phyloP scores from a whole-genome alignment of 2,888 invertebrate genomes.

The Arctia plantaginis region DNA sequence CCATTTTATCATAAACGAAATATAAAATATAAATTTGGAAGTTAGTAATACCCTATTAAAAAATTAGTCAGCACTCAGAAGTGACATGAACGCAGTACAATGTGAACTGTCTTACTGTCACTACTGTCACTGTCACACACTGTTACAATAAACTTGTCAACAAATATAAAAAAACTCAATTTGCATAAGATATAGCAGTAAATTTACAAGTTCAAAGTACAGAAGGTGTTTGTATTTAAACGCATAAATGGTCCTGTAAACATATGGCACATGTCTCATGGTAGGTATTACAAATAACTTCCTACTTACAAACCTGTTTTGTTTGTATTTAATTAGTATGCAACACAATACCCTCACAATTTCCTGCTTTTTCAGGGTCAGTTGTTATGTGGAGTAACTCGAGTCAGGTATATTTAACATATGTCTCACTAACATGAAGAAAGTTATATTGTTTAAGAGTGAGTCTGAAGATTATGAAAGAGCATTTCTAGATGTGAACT shows the following conservation, averaged over 20 bases:
- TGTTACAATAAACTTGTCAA: background rate
- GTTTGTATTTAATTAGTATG: slow-evolving; percentile 24
- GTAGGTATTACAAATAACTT: background rate
- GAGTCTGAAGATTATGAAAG: slow-evolving; percentile 75
- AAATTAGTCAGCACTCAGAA: no score
- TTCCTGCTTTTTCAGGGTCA: slow-evolving; percentile 63
- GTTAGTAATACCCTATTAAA: no score
- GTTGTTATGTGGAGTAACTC: slow-evolving; percentile 43
- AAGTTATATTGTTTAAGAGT: slow-evolving; percentile 76
- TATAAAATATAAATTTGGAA: no score
- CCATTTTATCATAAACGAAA: no score
- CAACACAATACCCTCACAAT: slow-evolving; percentile 16
- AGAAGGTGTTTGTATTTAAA: background rate
- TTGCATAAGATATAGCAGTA: background rate
- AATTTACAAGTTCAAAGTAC: background rate
- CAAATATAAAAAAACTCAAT: background rate
- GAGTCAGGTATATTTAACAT: slow-evolving; percentile 11
- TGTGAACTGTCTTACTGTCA: background rate
- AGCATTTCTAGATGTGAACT: slow-evolving; percentile 67
- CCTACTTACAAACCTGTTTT: slow-evolving; percentile 27
- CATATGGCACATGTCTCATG: background rate
- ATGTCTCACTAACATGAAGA: slow-evolving; percentile 65
- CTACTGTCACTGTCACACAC: background rate
- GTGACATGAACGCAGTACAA: no score
- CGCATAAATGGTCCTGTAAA: background rate